Conservation (phyloP, 2,797 vertebrate genomes). For the Scomberomorus guttatus region DNA sequence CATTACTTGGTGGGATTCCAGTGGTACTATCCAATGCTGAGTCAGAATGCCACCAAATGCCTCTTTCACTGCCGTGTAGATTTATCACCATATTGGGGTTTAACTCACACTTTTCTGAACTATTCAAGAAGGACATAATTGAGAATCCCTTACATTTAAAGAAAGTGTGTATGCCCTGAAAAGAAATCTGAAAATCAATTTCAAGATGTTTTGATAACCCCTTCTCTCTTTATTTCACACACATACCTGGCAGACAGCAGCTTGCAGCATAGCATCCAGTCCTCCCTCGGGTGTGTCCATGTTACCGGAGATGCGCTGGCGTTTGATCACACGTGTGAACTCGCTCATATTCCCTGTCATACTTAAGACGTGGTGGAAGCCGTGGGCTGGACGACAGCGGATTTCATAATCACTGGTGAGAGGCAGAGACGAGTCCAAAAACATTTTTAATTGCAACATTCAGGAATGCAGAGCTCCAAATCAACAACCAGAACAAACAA, state of each 20-base stretch:
- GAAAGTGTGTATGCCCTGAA: neutral
- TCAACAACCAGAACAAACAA: slow-evolving; percentile 7
- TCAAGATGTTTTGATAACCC: neutral
- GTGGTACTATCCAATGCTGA: slow-evolving; percentile 50
- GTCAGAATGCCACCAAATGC: slow-evolving; percentile 62
- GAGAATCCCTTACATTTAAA: neutral
- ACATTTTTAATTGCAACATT: slow-evolving; percentile 21
- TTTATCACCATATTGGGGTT: slow-evolving; percentile 37
- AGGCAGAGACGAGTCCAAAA: slow-evolving; percentile 14
- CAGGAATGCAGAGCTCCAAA: slow-evolving; percentile 15
- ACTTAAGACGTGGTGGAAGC: slow-evolving; percentile 94
- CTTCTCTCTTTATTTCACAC: slow-evolving; percentile 4
- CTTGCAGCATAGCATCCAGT: slow-evolving; percentile 97
- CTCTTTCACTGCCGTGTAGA: slow-evolving; percentile 22
- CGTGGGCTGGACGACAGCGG: slow-evolving; percentile 94
- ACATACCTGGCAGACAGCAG: slow-evolving; percentile 94
- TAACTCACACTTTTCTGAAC: slow-evolving; percentile 3
- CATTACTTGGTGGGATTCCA: slow-evolving; percentile 66
- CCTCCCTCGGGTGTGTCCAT: slow-evolving; percentile 98
- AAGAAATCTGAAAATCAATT: neutral
- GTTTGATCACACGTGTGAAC: slow-evolving; percentile 93
- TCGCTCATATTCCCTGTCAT: slow-evolving; percentile 95
- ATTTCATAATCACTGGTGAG: slow-evolving; percentile 90
- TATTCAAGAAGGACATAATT: neutral
- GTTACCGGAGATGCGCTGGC: slow-evolving; percentile 96